Evolutionary conservation across 2,797 vertebrate genomes (phyloP).

Genomic region (Coccyzus lansbergi): DNA sequence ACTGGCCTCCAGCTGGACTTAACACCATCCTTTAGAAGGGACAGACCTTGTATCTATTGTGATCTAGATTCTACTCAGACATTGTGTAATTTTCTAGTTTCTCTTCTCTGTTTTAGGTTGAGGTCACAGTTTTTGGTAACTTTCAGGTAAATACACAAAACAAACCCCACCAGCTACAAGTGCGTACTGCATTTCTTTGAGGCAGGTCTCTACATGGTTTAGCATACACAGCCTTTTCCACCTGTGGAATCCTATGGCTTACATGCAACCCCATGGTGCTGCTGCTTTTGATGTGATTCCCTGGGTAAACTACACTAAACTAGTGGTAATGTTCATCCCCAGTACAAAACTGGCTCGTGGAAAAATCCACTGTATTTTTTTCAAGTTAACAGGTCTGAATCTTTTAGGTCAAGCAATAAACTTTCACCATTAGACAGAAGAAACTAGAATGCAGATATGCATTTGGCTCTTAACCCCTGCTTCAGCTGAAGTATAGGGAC

Average conservation of each 20-base stretch:
- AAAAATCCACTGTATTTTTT: not conserved
- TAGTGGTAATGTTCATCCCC: not conserved
- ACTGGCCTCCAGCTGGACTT: too few relatives aligned
- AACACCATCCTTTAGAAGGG: not conserved
- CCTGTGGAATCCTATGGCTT: not conserved
- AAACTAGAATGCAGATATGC: not conserved
- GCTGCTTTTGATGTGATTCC: not conserved
- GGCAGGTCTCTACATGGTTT: not conserved
- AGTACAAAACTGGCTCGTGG: not conserved
- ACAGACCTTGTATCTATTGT: not conserved
- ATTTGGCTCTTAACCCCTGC: not conserved
- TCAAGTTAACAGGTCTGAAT: fast-evolving
- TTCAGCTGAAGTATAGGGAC: not conserved
- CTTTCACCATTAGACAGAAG: not conserved
- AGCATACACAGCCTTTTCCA: not conserved
- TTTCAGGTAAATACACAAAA: not conserved
- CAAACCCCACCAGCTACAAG: not conserved
- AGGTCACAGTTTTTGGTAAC: not conserved
- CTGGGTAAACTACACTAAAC: not conserved
- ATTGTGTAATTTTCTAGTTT: not conserved
- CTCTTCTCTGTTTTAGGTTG: not conserved
- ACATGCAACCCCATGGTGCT: not conserved
- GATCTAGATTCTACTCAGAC: not conserved
- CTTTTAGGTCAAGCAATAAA: not conserved
- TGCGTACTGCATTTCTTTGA: not conserved